Evolutionary conservation across 2,797 vertebrate species (phyloP), one percentile per base, ranked within the genome.

Genomic region (Karalla daura): DNA sequence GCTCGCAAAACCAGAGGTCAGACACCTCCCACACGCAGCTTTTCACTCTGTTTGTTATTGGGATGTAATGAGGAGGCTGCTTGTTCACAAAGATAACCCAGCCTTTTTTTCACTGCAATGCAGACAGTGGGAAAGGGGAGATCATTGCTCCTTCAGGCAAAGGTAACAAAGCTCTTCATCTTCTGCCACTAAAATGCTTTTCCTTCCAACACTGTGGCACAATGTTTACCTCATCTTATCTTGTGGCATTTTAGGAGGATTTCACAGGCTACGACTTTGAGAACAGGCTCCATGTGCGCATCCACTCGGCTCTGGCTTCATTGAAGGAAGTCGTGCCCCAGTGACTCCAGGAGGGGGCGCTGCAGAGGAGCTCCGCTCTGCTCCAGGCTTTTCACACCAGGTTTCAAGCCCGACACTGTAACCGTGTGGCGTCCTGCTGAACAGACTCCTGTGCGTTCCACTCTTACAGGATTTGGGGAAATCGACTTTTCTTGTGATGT

Each of bases 191-290:
- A n/a, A n/a, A n/a, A n/a, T n/a, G n/a, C n/a, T n/a, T n/a, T n/a
- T n/a, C n/a, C n/a, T n/a, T n/a, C n/a, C n/a, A n/a, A n/a, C n/a
- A n/a, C n/a, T n/a, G n/a, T n/a, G n/a, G n/a, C n/a, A n/a, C n/a
- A n/a, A n/a, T n/a, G n/a, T n/a, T n/a, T n/a, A n/a, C n/a, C n/a
- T n/a, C n/a, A n/a, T n/a, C n/a, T n/a, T 39, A 21, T 74, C 33
- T 21, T 39, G 28, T 6, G 2, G 25, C 49, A 3, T 80, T 76
- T 50, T 77, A 99, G 98, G 98, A 99, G 90, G 96, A 98, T 78
- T 99, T 96, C 71, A 91, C 93, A 46, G 96, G 96, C 84, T 99
- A 99, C 56, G 97, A 99, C 91, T 99, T 99, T 89, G 98, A 99
- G 88, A 99, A 99, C 94, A 94, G 98, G 89, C 91, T 99, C 82